Evolutionary conservation across 64 coral and sea anemone species (phyloP).

Genomic region (Stichodactyla helianthus): DNA sequence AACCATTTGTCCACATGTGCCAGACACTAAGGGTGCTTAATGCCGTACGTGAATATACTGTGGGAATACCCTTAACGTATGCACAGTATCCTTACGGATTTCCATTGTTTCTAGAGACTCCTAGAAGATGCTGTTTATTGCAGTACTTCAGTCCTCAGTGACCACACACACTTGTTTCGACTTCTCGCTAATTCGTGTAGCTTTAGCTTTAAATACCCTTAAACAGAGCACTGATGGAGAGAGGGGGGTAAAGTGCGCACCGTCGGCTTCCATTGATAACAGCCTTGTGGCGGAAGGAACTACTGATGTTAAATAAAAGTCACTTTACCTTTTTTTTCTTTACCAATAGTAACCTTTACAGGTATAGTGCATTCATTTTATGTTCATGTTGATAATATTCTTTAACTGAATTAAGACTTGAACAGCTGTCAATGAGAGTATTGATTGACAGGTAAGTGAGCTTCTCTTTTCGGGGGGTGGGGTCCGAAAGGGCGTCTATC

Average conservation of each 20-base stretch:
- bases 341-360: background rate
- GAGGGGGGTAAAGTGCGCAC: too few relatives aligned
- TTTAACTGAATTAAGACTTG: conserved; percentile 60
- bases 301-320: too few relatives aligned
- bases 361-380: background rate
- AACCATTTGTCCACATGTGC: conserved; percentile 79
- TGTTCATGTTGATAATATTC: background rate
- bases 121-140: too few relatives aligned
- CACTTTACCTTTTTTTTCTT: background rate
- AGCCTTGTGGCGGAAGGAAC: too few relatives aligned
- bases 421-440: conserved; percentile 68
- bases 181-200: too few relatives aligned
- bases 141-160: background rate
- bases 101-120: too few relatives aligned
- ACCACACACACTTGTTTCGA: too few relatives aligned
- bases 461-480: background rate
- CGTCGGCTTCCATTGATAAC: too few relatives aligned
- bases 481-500: background rate
- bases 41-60: conserved; percentile 77
- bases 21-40: conserved; percentile 80
- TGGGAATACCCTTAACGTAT: conserved; percentile 80
- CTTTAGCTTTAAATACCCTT: too few relatives aligned
- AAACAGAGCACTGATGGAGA: too few relatives aligned
- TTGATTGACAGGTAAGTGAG: conserved; percentile 80
- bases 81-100: conserved; percentile 82